These are phyloP conservation scores for Brotula barbata DNA, from an alignment of 2,797 vertebrate genomes.

Conservation along the genomic window DNA sequence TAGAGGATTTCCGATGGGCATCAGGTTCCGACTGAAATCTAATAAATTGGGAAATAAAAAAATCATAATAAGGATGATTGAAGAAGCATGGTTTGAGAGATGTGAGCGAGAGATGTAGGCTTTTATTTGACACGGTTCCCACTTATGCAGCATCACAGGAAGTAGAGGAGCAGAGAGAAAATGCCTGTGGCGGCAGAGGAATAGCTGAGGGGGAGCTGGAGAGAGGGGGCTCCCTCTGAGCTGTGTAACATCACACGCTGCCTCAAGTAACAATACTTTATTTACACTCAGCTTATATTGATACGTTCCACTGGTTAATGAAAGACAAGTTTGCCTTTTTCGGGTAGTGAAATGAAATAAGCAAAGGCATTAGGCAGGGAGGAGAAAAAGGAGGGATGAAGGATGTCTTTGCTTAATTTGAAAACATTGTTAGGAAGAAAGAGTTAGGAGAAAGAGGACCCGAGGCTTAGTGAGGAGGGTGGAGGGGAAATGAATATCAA, in stretches of 20 bases:
- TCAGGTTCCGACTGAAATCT: constrained; percentile 15
- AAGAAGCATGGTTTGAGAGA: constrained; percentile 26
- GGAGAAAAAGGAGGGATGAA: not conserved
- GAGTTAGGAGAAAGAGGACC: constrained; percentile 29
- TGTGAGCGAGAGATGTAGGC: constrained; percentile 8
- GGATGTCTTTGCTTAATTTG: constrained; percentile 38
- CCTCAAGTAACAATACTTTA: constrained; percentile 35
- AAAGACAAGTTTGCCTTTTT: constrained; percentile 26
- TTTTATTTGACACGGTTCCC: constrained; percentile 37
- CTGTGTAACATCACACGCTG: constrained; percentile 37
- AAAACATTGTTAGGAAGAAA: constrained; percentile 19
- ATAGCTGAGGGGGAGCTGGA: constrained; percentile 37
- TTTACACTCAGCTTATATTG: constrained; percentile 29
- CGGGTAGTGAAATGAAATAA: constrained; percentile 28
- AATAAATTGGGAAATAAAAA: constrained; percentile 43
- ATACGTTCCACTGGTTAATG: constrained; percentile 14
- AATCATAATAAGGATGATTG: constrained; percentile 36
- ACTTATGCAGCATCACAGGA: constrained; percentile 43
- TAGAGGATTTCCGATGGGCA: constrained; percentile 12
- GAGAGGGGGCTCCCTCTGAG: constrained; percentile 36
- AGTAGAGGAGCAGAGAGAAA: constrained; percentile 15
- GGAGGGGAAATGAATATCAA: constrained; percentile 13
- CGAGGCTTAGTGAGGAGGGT: constrained; percentile 6
- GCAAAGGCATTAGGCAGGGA: constrained; percentile 17
- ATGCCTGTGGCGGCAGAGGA: constrained; percentile 39